Percentiles rank a stretch among this genome's conserved stretches.
These are phyloP conservation scores for Corythoichthys haematopterus DNA, from an alignment of 2,113 vertebrate genomes.

Conservation along the genomic window DNA sequence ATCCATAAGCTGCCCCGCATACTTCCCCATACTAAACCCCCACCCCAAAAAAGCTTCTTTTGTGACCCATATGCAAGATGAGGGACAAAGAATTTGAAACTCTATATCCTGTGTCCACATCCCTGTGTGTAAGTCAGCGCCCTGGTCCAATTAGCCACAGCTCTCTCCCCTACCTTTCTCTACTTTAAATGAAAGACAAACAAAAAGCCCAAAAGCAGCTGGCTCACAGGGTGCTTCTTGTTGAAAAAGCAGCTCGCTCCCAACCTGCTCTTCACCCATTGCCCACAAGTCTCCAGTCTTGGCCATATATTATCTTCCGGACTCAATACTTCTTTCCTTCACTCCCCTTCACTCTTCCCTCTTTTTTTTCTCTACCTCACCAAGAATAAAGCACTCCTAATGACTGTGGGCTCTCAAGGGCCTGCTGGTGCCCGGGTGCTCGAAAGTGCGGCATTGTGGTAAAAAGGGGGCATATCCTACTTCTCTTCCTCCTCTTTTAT, in stretches of 20 bases:
- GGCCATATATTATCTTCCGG: conserved; percentile 64
- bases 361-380: conserved; percentile 50
- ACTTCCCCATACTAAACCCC: background rate
- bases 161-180: conserved; percentile 52
- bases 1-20: background rate
- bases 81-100: conserved; percentile 54
- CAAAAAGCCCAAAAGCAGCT: conserved; percentile 64
- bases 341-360: conserved; percentile 42
- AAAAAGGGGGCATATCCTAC: conserved; percentile 61
- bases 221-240: conserved; percentile 46
- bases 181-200: conserved; percentile 58
- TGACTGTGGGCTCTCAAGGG: conserved; percentile 71
- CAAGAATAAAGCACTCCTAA: conserved; percentile 80
- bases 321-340: conserved; percentile 57
- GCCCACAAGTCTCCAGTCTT: conserved; percentile 60
- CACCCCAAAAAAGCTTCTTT: background rate
- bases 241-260: conserved; percentile 54
- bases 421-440: conserved; percentile 75
- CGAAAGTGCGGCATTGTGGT: conserved; percentile 56
- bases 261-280: conserved; percentile 56
- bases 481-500: conserved; percentile 69
- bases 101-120: conserved; percentile 51
- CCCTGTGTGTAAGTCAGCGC: conserved; percentile 60
- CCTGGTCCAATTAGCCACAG: conserved; percentile 57
- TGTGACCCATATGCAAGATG: conserved; percentile 3